phyloP scores from a whole-genome alignment of 1,140 invertebrate genomes.

The Calosoma granatense region DNA sequence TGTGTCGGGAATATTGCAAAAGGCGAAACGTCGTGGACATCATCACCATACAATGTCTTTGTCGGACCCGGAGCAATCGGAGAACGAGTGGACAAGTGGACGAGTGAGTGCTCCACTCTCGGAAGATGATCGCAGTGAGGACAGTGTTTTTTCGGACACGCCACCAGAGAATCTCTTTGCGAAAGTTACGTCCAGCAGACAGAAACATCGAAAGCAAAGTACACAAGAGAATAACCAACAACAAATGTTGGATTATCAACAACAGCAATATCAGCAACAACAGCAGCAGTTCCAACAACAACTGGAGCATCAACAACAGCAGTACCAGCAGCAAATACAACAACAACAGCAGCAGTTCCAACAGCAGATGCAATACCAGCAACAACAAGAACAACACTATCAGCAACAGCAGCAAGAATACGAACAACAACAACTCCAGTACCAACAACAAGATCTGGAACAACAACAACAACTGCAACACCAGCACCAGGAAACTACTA shows the following conservation, averaged over 20 bases:
- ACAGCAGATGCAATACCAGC: conserved; percentile 18
- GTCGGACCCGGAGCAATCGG: conserved; percentile 68
- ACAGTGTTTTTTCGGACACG: conserved; percentile 53
- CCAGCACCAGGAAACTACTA: conserved; percentile 21
- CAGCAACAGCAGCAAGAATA: conserved; percentile 19
- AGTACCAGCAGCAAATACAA: conserved; percentile 21
- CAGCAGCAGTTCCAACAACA: conserved; percentile 21
- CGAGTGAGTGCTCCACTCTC: conserved; percentile 52
- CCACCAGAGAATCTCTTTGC: conserved; percentile 51
- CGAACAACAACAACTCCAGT: conserved; percentile 14
- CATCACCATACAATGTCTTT: conserved; percentile 46
- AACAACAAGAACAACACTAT: conserved; percentile 21
- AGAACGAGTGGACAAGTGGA: conserved; percentile 55
- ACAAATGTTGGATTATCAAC: conserved; percentile 37
- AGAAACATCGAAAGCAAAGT: conserved; percentile 40
- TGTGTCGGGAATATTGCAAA: conserved; percentile 67
- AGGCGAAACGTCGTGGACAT: conserved; percentile 55
- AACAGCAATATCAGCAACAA: conserved; percentile 39
- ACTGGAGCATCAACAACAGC: conserved; percentile 27
- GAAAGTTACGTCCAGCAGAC: conserved; percentile 44
- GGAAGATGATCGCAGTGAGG: conserved; percentile 60
- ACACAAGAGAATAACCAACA: conserved; percentile 39
- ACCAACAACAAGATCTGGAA: conserved; percentile 25
- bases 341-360: conserved; percentile 19
- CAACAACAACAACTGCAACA: conserved; percentile 32